Evolutionary conservation across 2,113 vertebrate species (phyloP).

Genomic region (Amphiprion ocellaris): DNA sequence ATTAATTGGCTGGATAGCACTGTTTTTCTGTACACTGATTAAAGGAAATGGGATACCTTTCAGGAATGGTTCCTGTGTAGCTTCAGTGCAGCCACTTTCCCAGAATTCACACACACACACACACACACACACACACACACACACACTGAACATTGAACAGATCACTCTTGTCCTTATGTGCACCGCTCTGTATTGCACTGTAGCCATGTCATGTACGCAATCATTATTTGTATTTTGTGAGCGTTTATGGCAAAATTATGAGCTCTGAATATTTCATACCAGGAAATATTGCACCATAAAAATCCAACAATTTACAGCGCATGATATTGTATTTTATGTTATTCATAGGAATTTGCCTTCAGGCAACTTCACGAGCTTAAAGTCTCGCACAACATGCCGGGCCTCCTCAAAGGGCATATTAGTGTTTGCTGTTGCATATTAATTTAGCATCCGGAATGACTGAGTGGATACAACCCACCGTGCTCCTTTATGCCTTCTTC

Average conservation of each 20-base stretch:
- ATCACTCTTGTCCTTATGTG: not conserved
- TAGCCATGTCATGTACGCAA: not conserved
- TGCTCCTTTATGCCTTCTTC: slow-evolving; percentile 61
- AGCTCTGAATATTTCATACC: not conserved
- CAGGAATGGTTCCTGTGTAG: slow-evolving; percentile 15
- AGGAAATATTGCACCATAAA: slow-evolving; percentile 20
- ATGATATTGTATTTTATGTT: slow-evolving; percentile 62
- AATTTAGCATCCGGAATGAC: slow-evolving; percentile 76
- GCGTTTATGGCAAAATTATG: not conserved
- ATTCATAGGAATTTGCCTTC: slow-evolving; percentile 67
- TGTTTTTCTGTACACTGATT: slow-evolving; percentile 61
- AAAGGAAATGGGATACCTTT: slow-evolving; percentile 47
- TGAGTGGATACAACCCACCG: slow-evolving; percentile 70
- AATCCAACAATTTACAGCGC: slow-evolving; percentile 40
- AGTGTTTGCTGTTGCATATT: slow-evolving; percentile 82
- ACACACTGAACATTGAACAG: not conserved
- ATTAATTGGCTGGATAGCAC: slow-evolving; percentile 74
- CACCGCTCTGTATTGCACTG: not conserved
- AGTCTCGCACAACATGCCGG: slow-evolving; percentile 61
- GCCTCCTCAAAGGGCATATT: slow-evolving; percentile 80
- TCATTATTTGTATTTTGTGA: not conserved
- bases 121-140: not conserved
- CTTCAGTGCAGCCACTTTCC: slow-evolving; percentile 4
- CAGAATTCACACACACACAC: slow-evolving; percentile 5
- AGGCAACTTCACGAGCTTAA: slow-evolving; percentile 54